These are phyloP conservation scores for Clarias platycephalus DNA, from an alignment of 2,797 vertebrate species.

Conservation along the genomic window DNA sequence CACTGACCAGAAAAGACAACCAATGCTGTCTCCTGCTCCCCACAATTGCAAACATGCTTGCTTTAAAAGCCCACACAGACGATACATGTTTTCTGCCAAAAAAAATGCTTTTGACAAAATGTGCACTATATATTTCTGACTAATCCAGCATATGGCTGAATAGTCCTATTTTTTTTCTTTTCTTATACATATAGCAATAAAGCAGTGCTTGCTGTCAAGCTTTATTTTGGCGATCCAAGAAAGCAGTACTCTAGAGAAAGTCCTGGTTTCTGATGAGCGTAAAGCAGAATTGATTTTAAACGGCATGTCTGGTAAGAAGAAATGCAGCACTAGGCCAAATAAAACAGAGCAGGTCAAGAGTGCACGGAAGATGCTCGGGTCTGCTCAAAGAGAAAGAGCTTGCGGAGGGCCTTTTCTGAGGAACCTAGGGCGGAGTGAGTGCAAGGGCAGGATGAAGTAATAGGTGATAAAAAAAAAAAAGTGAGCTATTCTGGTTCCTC, in stretches of 20 bases:
- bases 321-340: conserved; percentile 41
- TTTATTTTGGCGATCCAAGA: conserved; percentile 24
- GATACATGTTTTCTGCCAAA: neutral
- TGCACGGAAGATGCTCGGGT: conserved; percentile 1
- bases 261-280: conserved; percentile 10
- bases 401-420: conserved; percentile 48
- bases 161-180: conserved; percentile 25
- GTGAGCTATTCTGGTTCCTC: conserved; percentile 11
- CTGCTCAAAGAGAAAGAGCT: conserved; percentile 12
- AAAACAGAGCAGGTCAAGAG: conserved; percentile 42
- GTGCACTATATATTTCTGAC: neutral
- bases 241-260: conserved; percentile 22
- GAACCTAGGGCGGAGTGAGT: conserved; percentile 7
- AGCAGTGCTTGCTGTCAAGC: conserved; percentile 31
- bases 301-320: conserved; percentile 39
- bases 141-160: neutral
- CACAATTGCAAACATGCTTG: conserved; percentile 37
- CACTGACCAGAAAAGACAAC: conserved; percentile 35
- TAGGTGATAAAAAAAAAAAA: conserved; percentile 24
- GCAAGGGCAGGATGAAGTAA: conserved; percentile 36
- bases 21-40: conserved; percentile 45
- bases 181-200: conserved; percentile 32
- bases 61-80: conserved; percentile 10
- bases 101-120: conserved; percentile 32
- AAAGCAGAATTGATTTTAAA: conserved; percentile 34